phyloP scores from a whole-genome alignment of 2,113 vertebrate species.

The Cervus canadensis region DNA sequence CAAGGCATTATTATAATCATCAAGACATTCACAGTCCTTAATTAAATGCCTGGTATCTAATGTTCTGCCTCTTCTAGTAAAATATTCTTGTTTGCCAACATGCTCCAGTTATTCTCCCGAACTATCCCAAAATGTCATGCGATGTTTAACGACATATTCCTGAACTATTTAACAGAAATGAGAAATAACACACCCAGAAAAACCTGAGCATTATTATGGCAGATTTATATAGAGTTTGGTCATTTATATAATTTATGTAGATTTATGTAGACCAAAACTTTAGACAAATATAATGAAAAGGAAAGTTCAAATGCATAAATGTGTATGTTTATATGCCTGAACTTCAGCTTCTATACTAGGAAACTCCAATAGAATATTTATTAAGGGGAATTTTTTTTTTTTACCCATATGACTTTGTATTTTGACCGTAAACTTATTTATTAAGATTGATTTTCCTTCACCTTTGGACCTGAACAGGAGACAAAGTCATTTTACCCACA shows the following conservation, averaged over 20 bases:
- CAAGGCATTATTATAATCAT: background rate
- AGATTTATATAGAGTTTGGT: background rate
- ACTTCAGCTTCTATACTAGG: background rate
- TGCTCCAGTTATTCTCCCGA: background rate
- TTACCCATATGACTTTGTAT: background rate
- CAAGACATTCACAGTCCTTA: background rate
- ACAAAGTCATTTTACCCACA: background rate
- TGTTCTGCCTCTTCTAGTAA: background rate
- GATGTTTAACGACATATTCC: background rate
- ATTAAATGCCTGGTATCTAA: background rate
- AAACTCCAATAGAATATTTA: background rate
- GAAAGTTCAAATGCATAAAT: background rate
- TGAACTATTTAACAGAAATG: background rate
- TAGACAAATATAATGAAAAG: background rate
- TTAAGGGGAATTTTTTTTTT: background rate
- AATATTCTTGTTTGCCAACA: background rate
- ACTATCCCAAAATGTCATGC: background rate
- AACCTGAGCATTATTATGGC: background rate
- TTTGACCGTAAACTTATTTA: background rate
- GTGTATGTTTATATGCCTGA: background rate
- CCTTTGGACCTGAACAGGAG: background rate
- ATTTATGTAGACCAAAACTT: background rate
- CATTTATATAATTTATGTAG: background rate
- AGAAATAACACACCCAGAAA: background rate
- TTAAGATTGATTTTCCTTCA: background rate